phyloP scores from a whole-genome alignment of 1,140 invertebrate species.

The Littorina saxatilis region DNA sequence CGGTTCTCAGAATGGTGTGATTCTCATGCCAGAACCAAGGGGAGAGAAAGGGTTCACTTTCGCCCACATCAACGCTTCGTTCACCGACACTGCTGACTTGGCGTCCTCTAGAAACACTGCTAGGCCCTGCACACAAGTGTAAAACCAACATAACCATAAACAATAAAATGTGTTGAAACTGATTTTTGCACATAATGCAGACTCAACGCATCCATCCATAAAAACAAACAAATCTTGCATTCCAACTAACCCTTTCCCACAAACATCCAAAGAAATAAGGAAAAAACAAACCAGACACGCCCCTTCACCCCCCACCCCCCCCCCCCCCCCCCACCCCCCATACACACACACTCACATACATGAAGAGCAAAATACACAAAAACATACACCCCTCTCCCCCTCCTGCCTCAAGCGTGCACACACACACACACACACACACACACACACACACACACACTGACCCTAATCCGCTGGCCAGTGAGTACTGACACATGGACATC shows the following conservation, averaged over 20 bases:
- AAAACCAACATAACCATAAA: neutral
- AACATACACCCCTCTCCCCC: neutral
- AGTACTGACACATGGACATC: conserved; percentile 75
- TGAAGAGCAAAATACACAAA: neutral
- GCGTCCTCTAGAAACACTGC: conserved; percentile 76
- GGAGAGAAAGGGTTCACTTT: conserved; percentile 78
- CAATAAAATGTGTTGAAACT: neutral
- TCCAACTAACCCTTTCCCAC: neutral
- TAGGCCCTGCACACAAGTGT: conserved; percentile 71
- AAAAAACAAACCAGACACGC: neutral
- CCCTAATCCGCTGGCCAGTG: conserved; percentile 72
- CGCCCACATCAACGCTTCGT: conserved; percentile 78
- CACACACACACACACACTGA: conserved; percentile 46
- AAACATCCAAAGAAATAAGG: neutral
- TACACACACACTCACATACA: neutral
- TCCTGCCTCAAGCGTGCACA: neutral
- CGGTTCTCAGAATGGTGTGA: conserved; percentile 77
- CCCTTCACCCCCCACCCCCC: neutral
- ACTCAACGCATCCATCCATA: neutral
- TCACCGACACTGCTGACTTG: conserved; percentile 74
- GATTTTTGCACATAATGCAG: too few species aligned
- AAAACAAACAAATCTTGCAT: neutral
- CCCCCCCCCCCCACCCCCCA: neutral
- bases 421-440: neutral
- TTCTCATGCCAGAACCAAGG: conserved; percentile 71